phyloP scores from a whole-genome alignment of 2,888 invertebrate genomes.

The Conomelus anceps region DNA sequence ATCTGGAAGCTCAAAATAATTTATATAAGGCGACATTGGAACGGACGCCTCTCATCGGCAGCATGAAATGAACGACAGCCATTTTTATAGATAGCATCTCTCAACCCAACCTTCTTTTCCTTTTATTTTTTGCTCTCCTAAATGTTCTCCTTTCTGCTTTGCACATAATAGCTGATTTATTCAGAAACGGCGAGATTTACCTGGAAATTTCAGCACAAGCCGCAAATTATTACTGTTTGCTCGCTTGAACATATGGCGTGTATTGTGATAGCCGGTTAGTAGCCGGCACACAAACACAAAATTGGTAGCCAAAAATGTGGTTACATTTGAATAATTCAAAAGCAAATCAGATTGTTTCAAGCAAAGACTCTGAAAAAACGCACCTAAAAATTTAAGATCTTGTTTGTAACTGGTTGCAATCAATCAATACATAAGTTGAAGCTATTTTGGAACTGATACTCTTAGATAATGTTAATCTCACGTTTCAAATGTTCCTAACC shows the following conservation, averaged over 20 bases:
- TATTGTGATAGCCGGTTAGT: background rate
- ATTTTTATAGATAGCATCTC: background rate
- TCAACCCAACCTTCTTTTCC: too few species aligned
- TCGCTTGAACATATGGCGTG: background rate
- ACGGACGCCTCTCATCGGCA: background rate
- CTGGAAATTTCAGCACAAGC: background rate
- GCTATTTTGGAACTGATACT: too few species aligned
- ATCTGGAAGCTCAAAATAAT: background rate
- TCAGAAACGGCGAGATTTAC: background rate
- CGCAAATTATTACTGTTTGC: background rate
- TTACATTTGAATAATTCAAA: background rate
- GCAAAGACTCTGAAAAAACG: background rate
- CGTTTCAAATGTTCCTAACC: too few species aligned
- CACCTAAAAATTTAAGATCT: too few species aligned
- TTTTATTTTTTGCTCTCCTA: background rate
- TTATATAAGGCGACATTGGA: background rate
- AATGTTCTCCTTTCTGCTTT: background rate
- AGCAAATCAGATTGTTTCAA: background rate
- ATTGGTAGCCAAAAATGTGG: background rate
- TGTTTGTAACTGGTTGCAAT: too few species aligned
- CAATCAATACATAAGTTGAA: too few species aligned
- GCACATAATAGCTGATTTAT: background rate
- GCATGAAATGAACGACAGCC: too few species aligned
- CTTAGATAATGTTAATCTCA: too few species aligned
- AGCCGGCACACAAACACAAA: background rate